Evolutionary conservation across 2,888 invertebrate genomes (phyloP).

Genomic region (Acronicta aceris): DNA sequence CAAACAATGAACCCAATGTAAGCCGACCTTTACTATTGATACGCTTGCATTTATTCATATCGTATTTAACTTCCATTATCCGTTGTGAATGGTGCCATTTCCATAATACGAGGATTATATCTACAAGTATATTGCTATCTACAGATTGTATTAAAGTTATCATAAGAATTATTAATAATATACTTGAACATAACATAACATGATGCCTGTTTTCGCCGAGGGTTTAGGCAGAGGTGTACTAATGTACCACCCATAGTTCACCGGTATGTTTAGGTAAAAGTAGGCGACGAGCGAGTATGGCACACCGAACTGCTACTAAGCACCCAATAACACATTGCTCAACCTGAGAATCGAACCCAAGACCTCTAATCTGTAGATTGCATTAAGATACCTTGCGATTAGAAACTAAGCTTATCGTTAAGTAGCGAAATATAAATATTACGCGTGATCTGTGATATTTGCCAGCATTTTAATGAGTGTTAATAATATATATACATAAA

Average conservation of each 20-base stretch:
- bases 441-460: conserved; percentile 19
- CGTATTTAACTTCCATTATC: conserved; percentile 69
- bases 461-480: conserved; percentile 9
- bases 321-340: too few species aligned
- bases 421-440: conserved; percentile 11
- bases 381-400: conserved; percentile 70
- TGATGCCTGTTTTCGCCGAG: too few species aligned
- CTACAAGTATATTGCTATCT: conserved; percentile 60
- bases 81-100: conserved; percentile 71
- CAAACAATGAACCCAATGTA: conserved; percentile 38
- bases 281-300: too few species aligned
- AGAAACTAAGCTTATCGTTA: conserved; percentile 37
- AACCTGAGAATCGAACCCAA: background rate
- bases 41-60: conserved; percentile 52
- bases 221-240: too few species aligned
- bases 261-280: too few species aligned
- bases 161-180: conserved; percentile 56
- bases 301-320: too few species aligned
- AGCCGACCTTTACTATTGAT: conserved; percentile 41
- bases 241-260: too few species aligned
- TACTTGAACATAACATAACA: too few species aligned
- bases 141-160: conserved; percentile 72
- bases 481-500: conserved; percentile 30
- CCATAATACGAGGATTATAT: conserved; percentile 73
- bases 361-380: conserved; percentile 65